These are phyloP conservation scores for Volucella inflata DNA, from an alignment of 2,888 invertebrate species.

Conservation along the genomic window DNA sequence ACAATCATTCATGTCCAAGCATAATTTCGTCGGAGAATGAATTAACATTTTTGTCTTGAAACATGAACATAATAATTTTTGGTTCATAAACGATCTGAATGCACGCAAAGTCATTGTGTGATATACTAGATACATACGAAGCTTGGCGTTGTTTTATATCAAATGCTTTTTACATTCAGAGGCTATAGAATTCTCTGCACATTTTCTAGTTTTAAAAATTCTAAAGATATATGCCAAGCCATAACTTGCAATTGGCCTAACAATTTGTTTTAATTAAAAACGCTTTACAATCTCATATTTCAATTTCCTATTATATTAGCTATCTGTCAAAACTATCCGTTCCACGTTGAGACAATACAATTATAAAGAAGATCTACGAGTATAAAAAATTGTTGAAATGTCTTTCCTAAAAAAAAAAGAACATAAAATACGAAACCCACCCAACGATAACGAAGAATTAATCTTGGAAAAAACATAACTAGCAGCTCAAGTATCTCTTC, in stretches of 20 bases:
- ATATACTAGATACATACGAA: too few species aligned
- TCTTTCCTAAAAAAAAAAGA: conserved; percentile 52
- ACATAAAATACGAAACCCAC: conserved; percentile 56
- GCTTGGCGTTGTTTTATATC: too few species aligned
- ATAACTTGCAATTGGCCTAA: conserved; percentile 30
- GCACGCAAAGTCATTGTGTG: too few species aligned
- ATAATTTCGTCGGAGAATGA: too few species aligned
- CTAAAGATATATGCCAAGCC: background rate
- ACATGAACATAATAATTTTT: too few species aligned
- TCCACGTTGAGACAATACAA: conserved; percentile 7
- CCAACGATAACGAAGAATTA: conserved; percentile 59
- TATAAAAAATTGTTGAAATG: conserved; percentile 55
- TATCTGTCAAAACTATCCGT: conserved; percentile 10
- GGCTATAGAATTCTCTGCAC: too few species aligned
- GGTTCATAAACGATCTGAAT: too few species aligned
- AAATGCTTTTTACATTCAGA: too few species aligned
- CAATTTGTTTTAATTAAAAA: conserved; percentile 43
- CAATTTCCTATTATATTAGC: conserved; percentile 37
- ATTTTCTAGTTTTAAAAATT: background rate
- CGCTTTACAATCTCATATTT: conserved; percentile 25
- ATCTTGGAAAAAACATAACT: conserved; percentile 34
- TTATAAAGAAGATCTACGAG: conserved; percentile 41
- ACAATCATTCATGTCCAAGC: too few species aligned
- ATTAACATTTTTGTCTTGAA: too few species aligned
- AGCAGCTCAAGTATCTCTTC: conserved; percentile 57